Evolutionary conservation across 2,888 invertebrate genomes (phyloP).

Genomic region (Volucella bombylans): DNA sequence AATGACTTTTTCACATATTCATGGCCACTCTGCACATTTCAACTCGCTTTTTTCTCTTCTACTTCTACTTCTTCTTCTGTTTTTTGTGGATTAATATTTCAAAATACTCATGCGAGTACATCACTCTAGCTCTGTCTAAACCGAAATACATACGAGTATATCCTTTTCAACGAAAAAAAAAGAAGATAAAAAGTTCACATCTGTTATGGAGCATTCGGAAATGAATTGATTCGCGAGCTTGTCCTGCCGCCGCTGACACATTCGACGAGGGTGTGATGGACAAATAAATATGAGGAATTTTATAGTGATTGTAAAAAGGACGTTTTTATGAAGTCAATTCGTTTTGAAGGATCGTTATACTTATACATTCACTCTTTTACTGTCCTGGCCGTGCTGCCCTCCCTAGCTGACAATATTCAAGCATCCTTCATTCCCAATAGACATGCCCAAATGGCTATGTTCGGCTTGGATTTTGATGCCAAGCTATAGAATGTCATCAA

Average conservation of each 20-base stretch:
- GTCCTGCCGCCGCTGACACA: conserved; percentile 14
- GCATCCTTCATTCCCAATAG: neutral
- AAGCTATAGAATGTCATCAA: conserved; percentile 45
- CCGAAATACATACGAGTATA: too few relatives aligned
- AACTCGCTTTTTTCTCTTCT: conserved; percentile 11
- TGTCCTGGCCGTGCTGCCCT: neutral
- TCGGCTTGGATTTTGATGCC: conserved; percentile 38
- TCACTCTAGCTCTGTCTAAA: neutral
- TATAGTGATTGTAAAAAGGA: conserved; percentile 65
- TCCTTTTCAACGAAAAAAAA: conserved; percentile 4
- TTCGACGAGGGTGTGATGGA: conserved; percentile 12
- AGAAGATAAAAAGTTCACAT: conserved; percentile 61
- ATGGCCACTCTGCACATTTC: conserved; percentile 53
- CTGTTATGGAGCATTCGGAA: conserved; percentile 56
- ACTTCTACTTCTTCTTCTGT: neutral
- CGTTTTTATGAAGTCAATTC: conserved; percentile 68
- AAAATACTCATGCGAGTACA: conserved; percentile 12
- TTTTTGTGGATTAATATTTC: conserved; percentile 49
- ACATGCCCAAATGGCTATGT: conserved; percentile 32
- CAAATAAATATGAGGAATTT: conserved; percentile 68
- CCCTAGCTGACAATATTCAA: neutral
- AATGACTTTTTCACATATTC: conserved; percentile 61
- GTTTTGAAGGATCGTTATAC: conserved; percentile 50
- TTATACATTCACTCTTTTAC: conserved; percentile 39
- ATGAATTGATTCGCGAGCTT: conserved; percentile 62